A percentile compares a stretch with the other conserved stretches of the same genome.
Conservation (phyloP, 2,888 invertebrate genomes). For the Sisyra terminalis region DNA sequence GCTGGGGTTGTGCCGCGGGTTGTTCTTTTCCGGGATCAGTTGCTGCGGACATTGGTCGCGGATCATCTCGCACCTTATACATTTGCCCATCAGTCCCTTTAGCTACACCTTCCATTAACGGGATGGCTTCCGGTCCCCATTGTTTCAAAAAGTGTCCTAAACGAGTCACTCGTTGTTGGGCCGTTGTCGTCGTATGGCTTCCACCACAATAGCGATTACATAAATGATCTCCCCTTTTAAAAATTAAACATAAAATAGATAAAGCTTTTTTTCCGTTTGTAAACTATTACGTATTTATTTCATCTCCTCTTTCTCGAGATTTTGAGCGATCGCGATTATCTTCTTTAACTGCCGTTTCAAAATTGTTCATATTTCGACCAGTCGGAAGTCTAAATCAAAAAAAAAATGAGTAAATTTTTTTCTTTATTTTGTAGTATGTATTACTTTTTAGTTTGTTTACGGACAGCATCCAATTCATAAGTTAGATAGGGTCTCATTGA, state of each 20-base stretch:
- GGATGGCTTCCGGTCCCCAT: slow-evolving; percentile 45
- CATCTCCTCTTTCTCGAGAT: not conserved
- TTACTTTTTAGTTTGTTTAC: slow-evolving; percentile 33
- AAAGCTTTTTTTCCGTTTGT: not conserved
- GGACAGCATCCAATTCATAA: slow-evolving; percentile 45
- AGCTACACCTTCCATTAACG: slow-evolving; percentile 25
- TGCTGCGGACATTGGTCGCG: no score
- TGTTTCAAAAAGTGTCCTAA: slow-evolving; percentile 46
- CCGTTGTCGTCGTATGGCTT: slow-evolving; percentile 54
- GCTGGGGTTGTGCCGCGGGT: no score
- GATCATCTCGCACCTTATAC: not conserved
- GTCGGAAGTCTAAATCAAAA: slow-evolving; percentile 19
- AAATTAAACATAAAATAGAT: not conserved
- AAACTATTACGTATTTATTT: not conserved
- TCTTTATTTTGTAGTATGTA: slow-evolving; percentile 4
- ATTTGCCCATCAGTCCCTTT: slow-evolving; percentile 22
- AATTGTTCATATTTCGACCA: slow-evolving; percentile 27
- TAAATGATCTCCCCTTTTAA: slow-evolving; percentile 25
- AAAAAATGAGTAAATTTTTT: slow-evolving; percentile 1
- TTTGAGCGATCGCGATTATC: not conserved
- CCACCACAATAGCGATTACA: slow-evolving; percentile 67
- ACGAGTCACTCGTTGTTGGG: slow-evolving; percentile 50
- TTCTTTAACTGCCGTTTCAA: slow-evolving; percentile 25
- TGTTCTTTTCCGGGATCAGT: no score
- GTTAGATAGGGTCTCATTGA: slow-evolving; percentile 54